Conservation (phyloP, 1,140 invertebrate species). For the Psilanteris sp. region DNA sequence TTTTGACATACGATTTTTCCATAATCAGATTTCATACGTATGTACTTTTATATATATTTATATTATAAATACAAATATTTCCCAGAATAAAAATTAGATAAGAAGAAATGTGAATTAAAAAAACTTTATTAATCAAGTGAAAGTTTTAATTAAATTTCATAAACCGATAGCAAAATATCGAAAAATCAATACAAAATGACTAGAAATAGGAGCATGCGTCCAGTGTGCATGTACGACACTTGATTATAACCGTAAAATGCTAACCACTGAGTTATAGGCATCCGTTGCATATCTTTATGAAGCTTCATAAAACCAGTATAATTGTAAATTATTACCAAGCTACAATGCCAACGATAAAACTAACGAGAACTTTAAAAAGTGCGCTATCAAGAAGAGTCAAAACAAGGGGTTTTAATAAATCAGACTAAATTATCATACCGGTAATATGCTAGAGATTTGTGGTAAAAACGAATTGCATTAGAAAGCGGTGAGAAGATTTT, state of each 20-base stretch:
- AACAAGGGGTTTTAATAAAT: conserved; percentile 70
- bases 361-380: conserved; percentile 59
- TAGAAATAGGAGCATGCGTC: too few relatives aligned
- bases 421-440: conserved; percentile 64
- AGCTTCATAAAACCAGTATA: conserved; percentile 72
- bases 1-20: too few relatives aligned
- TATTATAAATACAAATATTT: too few relatives aligned
- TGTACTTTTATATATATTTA: too few relatives aligned
- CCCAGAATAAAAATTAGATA: too few relatives aligned
- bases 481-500: conserved; percentile 49
- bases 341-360: conserved; percentile 68
- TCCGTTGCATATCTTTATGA: conserved; percentile 75
- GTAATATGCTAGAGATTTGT: conserved; percentile 40
- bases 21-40: too few relatives aligned
- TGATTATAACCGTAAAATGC: conserved; percentile 71
- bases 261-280: conserved; percentile 71
- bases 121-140: too few relatives aligned
- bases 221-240: conserved; percentile 36
- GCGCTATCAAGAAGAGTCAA: conserved; percentile 63
- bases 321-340: conserved; percentile 74
- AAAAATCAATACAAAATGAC: conserved; percentile 8
- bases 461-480: conserved; percentile 40
- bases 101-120: too few relatives aligned
- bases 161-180: conserved; percentile 49
- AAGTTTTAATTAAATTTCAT: conserved; percentile 65